Conservation (phyloP, 2,797 vertebrate species). For the Streptopelia turtur region DNA sequence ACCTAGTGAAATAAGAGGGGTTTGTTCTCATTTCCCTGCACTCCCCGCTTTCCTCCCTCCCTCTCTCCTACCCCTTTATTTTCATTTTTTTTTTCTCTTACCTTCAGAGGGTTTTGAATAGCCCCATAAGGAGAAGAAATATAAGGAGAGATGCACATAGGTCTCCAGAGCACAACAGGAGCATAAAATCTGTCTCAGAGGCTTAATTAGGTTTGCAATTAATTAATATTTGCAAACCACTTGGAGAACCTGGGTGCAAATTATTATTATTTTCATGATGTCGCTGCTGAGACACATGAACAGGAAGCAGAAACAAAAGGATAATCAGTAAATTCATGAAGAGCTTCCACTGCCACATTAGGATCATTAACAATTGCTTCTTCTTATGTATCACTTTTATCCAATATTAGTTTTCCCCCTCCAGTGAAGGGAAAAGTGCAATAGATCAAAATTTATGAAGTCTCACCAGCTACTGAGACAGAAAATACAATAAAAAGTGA, state of each 20-base stretch:
- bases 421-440: not conserved
- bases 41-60: not conserved
- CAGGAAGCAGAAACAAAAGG: conserved; percentile 54
- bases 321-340: conserved; percentile 9
- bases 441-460: not conserved
- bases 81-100: not conserved
- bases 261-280: conserved; percentile 62
- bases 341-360: not conserved
- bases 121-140: not conserved
- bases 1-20: not conserved
- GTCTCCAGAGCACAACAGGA: conserved; percentile 45
- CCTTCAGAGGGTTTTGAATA: not conserved
- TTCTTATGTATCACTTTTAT: conserved; percentile 15
- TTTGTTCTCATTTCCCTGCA: not conserved
- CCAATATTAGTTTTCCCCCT: conserved; percentile 22
- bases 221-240: conserved; percentile 69
- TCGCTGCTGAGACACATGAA: conserved; percentile 22
- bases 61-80: not conserved
- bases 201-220: conserved; percentile 63
- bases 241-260: conserved; percentile 48
- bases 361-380: conserved; percentile 26
- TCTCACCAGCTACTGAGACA: not conserved
- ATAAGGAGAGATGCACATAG: not conserved
- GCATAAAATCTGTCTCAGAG: conserved; percentile 56
- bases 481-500: not conserved